Evolutionary conservation across 2,113 vertebrate species (phyloP).

Genomic region (Antechinus flavipes): DNA sequence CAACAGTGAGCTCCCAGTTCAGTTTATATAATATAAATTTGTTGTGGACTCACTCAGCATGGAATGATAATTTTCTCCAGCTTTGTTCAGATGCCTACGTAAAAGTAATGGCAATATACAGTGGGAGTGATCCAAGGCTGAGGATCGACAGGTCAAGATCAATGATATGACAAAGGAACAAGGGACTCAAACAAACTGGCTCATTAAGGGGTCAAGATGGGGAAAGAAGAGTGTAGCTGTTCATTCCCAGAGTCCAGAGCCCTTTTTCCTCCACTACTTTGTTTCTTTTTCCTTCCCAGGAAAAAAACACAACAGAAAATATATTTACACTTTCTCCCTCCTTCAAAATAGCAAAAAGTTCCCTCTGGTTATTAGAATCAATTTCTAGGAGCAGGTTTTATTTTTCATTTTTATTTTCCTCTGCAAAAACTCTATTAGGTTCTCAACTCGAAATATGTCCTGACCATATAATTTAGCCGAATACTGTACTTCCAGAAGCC

Average conservation of each 20-base stretch:
- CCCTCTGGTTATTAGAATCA: constrained; percentile 46
- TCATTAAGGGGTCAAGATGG: not conserved
- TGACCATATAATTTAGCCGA: constrained; percentile 74
- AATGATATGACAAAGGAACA: not conserved
- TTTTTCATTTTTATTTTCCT: constrained; percentile 62
- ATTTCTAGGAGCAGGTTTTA: constrained; percentile 65
- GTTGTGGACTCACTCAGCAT: not conserved
- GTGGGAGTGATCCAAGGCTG: not conserved
- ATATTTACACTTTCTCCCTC: not conserved
- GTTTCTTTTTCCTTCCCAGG: not conserved
- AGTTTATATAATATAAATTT: not conserved
- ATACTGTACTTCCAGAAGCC: constrained; percentile 63
- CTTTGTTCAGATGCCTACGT: not conserved
- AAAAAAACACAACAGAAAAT: not conserved
- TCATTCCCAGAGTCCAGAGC: not conserved
- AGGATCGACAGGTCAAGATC: not conserved
- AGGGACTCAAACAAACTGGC: not conserved
- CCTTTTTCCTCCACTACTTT: not conserved
- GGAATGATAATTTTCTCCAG: not conserved
- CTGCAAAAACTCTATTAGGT: constrained; percentile 71
- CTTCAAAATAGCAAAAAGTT: constrained; percentile 48
- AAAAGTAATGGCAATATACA: not conserved
- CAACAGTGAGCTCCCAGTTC: not conserved
- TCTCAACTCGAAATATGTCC: constrained; percentile 59
- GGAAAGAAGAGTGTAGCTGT: not conserved